Conservation (phyloP, 1,140 invertebrate species). For the Harlomillsia oculata region DNA sequence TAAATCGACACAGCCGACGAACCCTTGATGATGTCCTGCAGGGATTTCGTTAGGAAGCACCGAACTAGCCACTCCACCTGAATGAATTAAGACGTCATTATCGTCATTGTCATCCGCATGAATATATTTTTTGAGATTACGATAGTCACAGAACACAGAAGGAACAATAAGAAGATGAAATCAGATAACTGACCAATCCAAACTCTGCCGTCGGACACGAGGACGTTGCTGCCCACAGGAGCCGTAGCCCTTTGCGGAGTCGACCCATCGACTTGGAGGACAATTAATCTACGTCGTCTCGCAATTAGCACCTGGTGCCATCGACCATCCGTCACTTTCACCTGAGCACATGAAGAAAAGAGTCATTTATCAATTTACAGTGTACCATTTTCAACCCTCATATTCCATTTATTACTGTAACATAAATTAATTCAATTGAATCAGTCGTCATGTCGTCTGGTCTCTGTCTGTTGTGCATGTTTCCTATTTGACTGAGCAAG, state of each 20-base stretch:
- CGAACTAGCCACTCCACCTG: conserved; percentile 37
- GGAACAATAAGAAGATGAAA: not conserved
- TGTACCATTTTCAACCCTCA: conserved; percentile 3
- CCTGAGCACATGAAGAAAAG: too few species aligned
- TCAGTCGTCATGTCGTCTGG: too few species aligned
- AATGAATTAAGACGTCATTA: too few species aligned
- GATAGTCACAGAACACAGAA: not conserved
- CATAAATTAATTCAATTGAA: too few species aligned
- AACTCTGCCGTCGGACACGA: conserved; percentile 62
- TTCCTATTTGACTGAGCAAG: too few species aligned
- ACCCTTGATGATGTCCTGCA: conserved; percentile 48
- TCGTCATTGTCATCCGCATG: too few species aligned
- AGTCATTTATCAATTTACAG: not conserved
- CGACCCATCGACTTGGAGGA: conserved; percentile 57
- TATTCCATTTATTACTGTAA: not conserved
- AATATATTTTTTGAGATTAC: too few species aligned
- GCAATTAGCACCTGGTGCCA: conserved; percentile 61
- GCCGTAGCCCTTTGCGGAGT: conserved; percentile 52
- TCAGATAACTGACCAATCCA: conserved; percentile 55
- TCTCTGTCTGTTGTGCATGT: too few species aligned
- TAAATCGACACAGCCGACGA: conserved; percentile 53
- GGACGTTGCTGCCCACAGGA: conserved; percentile 52
- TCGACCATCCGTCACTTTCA: conserved; percentile 51
- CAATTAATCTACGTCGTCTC: conserved; percentile 56
- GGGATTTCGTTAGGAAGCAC: conserved; percentile 50